phyloP scores from a whole-genome alignment of 2,797 vertebrate genomes.

The Euphonia xanthogaster region DNA sequence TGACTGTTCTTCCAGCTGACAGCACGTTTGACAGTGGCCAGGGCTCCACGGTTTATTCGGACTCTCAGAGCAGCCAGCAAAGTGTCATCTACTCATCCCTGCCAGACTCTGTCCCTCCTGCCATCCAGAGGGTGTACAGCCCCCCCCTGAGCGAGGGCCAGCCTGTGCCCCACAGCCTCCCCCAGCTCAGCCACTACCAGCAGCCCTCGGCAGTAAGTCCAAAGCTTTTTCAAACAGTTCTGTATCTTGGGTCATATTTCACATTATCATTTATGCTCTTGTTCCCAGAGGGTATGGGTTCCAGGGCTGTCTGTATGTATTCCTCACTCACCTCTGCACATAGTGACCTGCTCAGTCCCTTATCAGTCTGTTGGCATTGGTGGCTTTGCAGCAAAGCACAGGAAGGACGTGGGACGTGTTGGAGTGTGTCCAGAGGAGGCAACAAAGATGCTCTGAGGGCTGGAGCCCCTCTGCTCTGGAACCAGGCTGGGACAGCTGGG shows the following conservation, averaged over 20 bases:
- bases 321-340: accelerated
- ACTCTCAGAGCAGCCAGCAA: constrained; percentile 95
- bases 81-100: constrained; percentile 90
- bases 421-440: neutral
- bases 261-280: accelerated
- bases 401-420: neutral
- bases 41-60: constrained; percentile 92
- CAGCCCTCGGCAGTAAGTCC: constrained; percentile 76
- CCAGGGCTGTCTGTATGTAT: neutral
- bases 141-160: constrained; percentile 80
- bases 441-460: no score
- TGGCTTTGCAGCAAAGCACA: neutral
- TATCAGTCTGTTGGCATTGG: neutral
- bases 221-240: accelerated
- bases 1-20: constrained; percentile 80
- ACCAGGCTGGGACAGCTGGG: neutral
- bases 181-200: constrained; percentile 76
- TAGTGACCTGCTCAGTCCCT: neutral
- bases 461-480: neutral
- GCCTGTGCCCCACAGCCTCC: constrained; percentile 65
- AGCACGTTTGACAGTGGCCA: constrained; percentile 94
- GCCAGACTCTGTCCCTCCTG: constrained; percentile 80
- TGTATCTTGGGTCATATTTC: accelerated
- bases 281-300: neutral
- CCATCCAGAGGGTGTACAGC: constrained; percentile 86